Evolutionary conservation across 2,113 vertebrate species (phyloP).

Genomic region (Chaetops frenatus): DNA sequence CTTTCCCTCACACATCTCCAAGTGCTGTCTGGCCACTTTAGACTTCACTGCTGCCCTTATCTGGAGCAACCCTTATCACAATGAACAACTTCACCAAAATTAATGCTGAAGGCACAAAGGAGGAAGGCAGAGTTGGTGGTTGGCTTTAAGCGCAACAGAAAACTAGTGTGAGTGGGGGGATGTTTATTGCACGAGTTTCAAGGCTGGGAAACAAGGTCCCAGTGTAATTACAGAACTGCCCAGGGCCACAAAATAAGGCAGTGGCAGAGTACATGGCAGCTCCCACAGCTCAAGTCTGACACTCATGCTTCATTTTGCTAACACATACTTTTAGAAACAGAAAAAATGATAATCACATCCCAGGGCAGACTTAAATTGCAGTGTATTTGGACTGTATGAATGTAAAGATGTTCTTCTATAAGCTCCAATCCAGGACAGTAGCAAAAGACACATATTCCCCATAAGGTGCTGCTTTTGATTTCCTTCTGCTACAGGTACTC

Average conservation of each 20-base stretch:
- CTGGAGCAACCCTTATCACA: not conserved
- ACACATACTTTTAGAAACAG: not conserved
- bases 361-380: not conserved
- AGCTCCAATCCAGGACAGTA: not conserved
- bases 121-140: not conserved
- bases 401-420: not conserved
- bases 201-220: not conserved
- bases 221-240: not conserved
- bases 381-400: not conserved
- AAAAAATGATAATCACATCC: not conserved
- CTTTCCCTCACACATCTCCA: not conserved
- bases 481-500: not conserved
- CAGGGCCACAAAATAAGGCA: not conserved
- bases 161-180: not conserved
- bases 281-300: not conserved
- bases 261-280: not conserved
- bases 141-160: not conserved
- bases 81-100: not conserved
- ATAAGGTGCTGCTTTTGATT: not conserved
- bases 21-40: not conserved
- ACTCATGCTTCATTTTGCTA: not conserved
- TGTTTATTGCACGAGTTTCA: not conserved
- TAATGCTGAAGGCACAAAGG: not conserved
- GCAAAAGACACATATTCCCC: not conserved
- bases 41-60: not conserved